Evolutionary conservation across 2,113 vertebrate genomes (phyloP).

Genomic region (Hirundichthys speculiger): DNA sequence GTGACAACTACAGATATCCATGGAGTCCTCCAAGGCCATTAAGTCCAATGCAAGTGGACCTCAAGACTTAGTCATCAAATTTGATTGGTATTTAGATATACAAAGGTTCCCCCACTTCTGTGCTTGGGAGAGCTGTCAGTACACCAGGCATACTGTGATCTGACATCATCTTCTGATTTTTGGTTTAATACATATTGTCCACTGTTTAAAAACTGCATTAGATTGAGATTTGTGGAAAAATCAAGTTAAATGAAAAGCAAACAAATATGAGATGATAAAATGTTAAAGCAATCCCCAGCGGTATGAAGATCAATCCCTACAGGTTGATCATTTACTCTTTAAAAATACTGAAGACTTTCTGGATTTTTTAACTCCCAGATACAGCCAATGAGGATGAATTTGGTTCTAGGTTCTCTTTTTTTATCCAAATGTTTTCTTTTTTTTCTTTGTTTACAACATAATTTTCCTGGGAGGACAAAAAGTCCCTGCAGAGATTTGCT

Average conservation of each 20-base stretch:
- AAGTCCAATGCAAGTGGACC: slow-evolving; percentile 27
- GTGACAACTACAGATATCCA: slow-evolving; percentile 30
- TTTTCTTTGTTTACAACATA: slow-evolving; percentile 68
- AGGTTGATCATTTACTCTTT: slow-evolving; percentile 35
- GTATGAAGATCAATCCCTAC: slow-evolving; percentile 25
- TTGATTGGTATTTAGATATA: slow-evolving; percentile 13
- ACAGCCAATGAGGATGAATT: slow-evolving; percentile 49
- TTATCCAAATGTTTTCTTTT: slow-evolving; percentile 66
- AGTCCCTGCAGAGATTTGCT: slow-evolving; percentile 68
- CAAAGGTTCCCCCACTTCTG: slow-evolving; percentile 28
- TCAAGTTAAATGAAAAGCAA: slow-evolving; percentile 15
- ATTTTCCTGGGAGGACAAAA: slow-evolving; percentile 68
- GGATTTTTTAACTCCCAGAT: slow-evolving; percentile 35
- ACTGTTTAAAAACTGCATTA: too few relatives aligned
- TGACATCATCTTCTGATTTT: too few relatives aligned
- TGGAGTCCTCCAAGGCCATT: slow-evolving; percentile 28
- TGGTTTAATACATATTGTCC: too few relatives aligned
- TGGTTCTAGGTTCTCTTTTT: slow-evolving; percentile 36
- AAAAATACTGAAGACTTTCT: slow-evolving; percentile 31
- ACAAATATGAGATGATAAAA: slow-evolving; percentile 34
- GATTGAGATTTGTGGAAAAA: neutral
- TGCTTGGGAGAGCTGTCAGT: slow-evolving; percentile 41
- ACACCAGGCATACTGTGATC: slow-evolving; percentile 7
- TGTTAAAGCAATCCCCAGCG: slow-evolving; percentile 21
- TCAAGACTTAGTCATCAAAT: slow-evolving; percentile 36